Evolutionary conservation across 2,888 invertebrate species (phyloP), one percentile per base, ranked within the genome.

Genomic region (Megaustenia siamemsis): DNA sequence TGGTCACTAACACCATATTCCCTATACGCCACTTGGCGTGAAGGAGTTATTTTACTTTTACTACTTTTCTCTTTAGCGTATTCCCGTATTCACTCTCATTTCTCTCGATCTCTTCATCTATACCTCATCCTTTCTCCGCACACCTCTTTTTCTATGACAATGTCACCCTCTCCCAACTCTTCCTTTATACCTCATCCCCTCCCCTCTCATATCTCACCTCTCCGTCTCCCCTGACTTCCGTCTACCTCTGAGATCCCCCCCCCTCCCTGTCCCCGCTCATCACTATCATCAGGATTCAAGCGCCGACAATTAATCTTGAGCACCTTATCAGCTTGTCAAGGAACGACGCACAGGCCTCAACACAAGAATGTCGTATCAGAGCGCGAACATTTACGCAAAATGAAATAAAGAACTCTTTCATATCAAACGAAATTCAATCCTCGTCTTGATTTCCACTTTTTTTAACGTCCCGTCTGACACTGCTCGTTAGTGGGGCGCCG

Each of bases 401-500:
- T 12, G 66, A 35, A 32, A 66, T 66, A 66, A 8, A n/a, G n/a
- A n/a, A n/a, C n/a, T n/a, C 15, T 66, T 10, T 66, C 35, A 10
- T 66, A 35, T 35, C 32, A 28, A 32, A 66, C 35, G 66, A 18
- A 66, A 66, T 35, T 35, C 66, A 38, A 66, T 66, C 32, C 35
- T 21, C 35, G 4, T 1, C 66, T 35, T 35, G 15, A 66, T 66
- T 66, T 35, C 15, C 66, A 10, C 35, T 32, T 35, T 21, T 66
- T 66, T 66, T 66, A 35, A 18, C n/a, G 12, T 45, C 45, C 45
- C 18, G 53, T 76, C 35, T 35, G 76, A 49, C 32, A 76, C 35
- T 53, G 56, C 76, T 76, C 76, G 76, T 76, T 76, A 76, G 56
- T 18, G 35, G n/a, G 53, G 49, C 76, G 76, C 76, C 53, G 12